These are phyloP conservation scores for Misgurnus mizolepis DNA, from an alignment of 2,113 vertebrate species.

Conservation along the genomic window DNA sequence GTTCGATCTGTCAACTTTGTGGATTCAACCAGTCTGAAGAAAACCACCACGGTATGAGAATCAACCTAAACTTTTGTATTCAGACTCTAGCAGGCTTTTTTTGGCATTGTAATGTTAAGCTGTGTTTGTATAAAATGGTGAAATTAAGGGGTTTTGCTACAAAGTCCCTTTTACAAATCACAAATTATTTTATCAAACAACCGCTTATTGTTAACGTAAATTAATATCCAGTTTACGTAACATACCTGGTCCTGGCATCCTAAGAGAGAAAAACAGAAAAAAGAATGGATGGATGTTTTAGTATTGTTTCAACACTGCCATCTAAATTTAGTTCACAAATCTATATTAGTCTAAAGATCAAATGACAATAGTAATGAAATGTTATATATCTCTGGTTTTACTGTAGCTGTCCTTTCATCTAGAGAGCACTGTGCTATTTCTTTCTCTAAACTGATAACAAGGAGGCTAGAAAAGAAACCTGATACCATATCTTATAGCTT, in stretches of 20 bases:
- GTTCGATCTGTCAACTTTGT: constrained; percentile 97
- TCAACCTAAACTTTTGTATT: neutral
- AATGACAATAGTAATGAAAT: constrained; percentile 16
- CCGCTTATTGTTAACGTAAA: too few species aligned
- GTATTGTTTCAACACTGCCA: too few species aligned
- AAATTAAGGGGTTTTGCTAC: too few species aligned
- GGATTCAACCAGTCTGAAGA: constrained; percentile 98
- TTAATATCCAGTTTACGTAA: too few species aligned
- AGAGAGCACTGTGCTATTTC: constrained; percentile 2
- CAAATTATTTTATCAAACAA: too few species aligned
- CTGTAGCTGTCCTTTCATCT: constrained; percentile 2
- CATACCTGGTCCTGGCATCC: too few species aligned
- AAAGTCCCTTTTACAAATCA: too few species aligned
- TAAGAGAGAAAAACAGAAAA: too few species aligned
- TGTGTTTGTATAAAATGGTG: too few species aligned
- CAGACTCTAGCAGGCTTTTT: too few species aligned
- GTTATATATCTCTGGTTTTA: neutral
- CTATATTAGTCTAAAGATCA: neutral
- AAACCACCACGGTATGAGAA: constrained; percentile 80
- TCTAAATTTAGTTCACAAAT: neutral
- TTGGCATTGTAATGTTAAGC: too few species aligned
- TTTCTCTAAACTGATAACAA: fast-evolving
- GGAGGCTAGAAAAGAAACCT: constrained; percentile 45
- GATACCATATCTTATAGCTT: constrained; percentile 41
- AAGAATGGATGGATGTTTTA: too few species aligned